Evolutionary conservation across 1,140 invertebrate species (phyloP).

Genomic region (Agrypnia vestita): DNA sequence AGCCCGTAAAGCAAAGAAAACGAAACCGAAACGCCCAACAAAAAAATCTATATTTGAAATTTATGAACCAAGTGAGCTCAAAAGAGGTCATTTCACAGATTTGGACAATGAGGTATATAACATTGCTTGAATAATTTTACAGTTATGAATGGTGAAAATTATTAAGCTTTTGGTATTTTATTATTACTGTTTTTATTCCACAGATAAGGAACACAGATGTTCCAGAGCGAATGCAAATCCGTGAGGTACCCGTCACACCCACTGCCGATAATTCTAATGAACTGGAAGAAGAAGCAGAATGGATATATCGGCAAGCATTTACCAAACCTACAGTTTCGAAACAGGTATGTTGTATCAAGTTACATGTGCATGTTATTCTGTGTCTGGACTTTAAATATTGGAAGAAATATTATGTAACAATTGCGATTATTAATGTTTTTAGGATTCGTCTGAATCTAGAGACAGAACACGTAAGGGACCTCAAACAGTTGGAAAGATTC

Average conservation of each 20-base stretch:
- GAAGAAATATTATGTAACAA: not conserved
- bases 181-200: not conserved
- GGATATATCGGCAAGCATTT: conserved; percentile 98
- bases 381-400: not conserved
- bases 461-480: conserved; percentile 67
- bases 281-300: conserved; percentile 95
- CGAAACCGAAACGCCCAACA: conserved; percentile 83
- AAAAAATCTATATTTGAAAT: conserved; percentile 95
- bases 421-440: conserved; percentile 46
- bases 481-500: conserved; percentile 86
- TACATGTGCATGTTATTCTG: not conserved
- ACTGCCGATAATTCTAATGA: conserved; percentile 90
- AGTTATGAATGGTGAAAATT: not conserved
- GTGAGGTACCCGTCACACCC: conserved; percentile 88
- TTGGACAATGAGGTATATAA: conserved; percentile 88
- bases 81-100: conserved; percentile 96
- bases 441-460: conserved; percentile 73
- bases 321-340: conserved; percentile 85
- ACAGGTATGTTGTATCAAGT: conserved; percentile 73
- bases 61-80: conserved; percentile 97
- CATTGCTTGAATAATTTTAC: not conserved
- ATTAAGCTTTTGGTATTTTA: not conserved
- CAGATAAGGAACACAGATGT: conserved; percentile 90
- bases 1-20: conserved; percentile 74
- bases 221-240: conserved; percentile 93